Percentiles rank a stretch among this genome's conserved stretches.
phyloP scores from a whole-genome alignment of 2,888 invertebrate species.

The Cosmopolites sordidus region DNA sequence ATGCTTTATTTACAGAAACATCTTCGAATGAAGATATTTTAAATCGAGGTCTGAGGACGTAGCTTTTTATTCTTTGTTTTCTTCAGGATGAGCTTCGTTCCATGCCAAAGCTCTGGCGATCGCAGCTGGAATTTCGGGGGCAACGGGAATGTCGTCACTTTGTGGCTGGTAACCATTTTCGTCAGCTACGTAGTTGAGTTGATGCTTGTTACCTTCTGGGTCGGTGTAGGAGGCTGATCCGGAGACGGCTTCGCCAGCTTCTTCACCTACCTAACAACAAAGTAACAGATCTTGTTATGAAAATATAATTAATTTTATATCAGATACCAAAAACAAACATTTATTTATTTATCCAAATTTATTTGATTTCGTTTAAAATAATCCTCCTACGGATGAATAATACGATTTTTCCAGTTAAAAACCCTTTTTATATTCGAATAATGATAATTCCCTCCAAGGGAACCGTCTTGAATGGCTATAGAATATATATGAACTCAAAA shows the following conservation, averaged over 20 bases:
- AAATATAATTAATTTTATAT: no score
- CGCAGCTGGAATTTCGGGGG: conserved; percentile 51
- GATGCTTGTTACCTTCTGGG: conserved; percentile 52
- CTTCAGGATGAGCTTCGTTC: conserved; percentile 47
- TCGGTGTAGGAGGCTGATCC: conserved; percentile 48
- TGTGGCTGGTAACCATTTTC: conserved; percentile 55
- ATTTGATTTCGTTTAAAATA: no score
- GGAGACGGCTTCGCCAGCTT: conserved; percentile 36
- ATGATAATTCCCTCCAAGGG: no score
- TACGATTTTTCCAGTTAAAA: no score
- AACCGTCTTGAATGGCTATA: no score
- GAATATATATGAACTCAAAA: no score
- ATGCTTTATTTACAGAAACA: neutral
- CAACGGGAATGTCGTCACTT: conserved; percentile 45
- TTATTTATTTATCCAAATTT: no score
- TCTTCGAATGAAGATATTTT: neutral
- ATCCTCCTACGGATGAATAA: no score
- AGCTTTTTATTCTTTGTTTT: conserved; percentile 34
- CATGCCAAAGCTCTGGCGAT: conserved; percentile 54
- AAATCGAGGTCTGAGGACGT: neutral
- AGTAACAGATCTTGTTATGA: no score
- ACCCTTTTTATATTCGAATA: no score
- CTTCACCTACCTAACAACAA: conserved; percentile 34
- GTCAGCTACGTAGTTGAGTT: conserved; percentile 52
- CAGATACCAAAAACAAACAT: no score